Conservation (phyloP, 2,888 invertebrate species). For the Oasisia sp. region DNA sequence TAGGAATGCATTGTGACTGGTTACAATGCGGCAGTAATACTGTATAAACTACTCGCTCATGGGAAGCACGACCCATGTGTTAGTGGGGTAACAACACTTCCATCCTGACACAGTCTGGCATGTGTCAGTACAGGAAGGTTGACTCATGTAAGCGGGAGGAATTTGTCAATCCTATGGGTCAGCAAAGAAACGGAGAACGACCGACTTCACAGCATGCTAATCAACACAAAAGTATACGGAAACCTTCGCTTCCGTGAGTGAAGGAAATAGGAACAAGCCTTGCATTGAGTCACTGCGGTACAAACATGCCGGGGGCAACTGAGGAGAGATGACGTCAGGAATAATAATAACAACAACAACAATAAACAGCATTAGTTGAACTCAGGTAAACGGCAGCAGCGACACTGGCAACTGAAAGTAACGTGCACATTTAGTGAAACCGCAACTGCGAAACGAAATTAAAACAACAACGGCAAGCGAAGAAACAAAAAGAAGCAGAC, state of each 20-base stretch:
- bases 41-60: neutral
- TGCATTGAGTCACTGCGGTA: neutral
- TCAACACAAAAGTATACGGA: neutral
- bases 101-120: neutral
- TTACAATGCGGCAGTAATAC: neutral
- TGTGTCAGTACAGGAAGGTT: neutral
- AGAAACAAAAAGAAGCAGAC: slow-evolving; percentile 25
- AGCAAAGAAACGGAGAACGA: neutral
- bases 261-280: neutral
- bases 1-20: neutral
- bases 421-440: neutral
- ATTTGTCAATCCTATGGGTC: neutral
- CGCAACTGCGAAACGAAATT: neutral
- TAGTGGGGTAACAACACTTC: neutral
- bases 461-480: slow-evolving; percentile 9
- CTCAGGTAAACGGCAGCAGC: neutral
- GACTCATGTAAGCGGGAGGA: neutral
- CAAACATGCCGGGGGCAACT: neutral
- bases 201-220: neutral
- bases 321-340: neutral
- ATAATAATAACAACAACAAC: neutral
- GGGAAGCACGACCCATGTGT: neutral
- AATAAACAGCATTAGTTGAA: neutral
- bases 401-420: neutral
- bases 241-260: neutral